A percentile compares a stretch with the other conserved stretches of the same genome.
Evolutionary conservation across 2,113 vertebrate species (phyloP).

Genomic region (Cyanoramphus novaezelandiae): DNA sequence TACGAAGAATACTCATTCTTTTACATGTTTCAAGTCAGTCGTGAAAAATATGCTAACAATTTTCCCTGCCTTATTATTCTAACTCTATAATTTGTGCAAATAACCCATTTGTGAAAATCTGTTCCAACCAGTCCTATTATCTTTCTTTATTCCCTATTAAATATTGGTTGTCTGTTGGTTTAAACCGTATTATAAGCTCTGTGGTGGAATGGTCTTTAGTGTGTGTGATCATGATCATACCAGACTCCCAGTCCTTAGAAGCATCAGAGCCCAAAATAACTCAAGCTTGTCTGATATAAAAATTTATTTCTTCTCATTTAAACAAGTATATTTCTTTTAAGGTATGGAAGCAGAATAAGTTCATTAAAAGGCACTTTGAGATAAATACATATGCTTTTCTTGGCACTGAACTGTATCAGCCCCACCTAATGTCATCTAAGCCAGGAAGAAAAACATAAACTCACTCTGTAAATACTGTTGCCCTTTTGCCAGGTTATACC

Average conservation of each 20-base stretch:
- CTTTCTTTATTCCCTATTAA: neutral
- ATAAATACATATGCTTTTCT: neutral
- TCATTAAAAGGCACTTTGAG: neutral
- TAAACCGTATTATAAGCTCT: neutral
- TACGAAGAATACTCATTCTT: neutral
- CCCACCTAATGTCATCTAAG: neutral
- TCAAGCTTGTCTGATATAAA: neutral
- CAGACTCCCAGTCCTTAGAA: neutral
- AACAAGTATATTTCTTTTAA: neutral
- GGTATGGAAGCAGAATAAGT: neutral
- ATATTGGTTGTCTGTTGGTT: neutral
- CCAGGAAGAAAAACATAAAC: conserved; percentile 18
- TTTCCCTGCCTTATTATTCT: neutral
- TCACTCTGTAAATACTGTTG: conserved; percentile 2
- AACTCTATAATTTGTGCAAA: neutral
- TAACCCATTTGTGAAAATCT: neutral
- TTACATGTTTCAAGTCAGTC: neutral
- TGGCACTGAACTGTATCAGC: neutral
- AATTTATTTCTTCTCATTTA: neutral
- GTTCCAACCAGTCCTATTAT: neutral
- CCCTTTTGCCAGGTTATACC: neutral
- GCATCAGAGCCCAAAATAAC: neutral
- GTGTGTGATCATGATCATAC: neutral
- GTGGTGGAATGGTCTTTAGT: neutral
- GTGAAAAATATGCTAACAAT: neutral